Base-by-base conservation (phyloP, 2,797 vertebrate genomes). In the Tinamus major region DNA sequence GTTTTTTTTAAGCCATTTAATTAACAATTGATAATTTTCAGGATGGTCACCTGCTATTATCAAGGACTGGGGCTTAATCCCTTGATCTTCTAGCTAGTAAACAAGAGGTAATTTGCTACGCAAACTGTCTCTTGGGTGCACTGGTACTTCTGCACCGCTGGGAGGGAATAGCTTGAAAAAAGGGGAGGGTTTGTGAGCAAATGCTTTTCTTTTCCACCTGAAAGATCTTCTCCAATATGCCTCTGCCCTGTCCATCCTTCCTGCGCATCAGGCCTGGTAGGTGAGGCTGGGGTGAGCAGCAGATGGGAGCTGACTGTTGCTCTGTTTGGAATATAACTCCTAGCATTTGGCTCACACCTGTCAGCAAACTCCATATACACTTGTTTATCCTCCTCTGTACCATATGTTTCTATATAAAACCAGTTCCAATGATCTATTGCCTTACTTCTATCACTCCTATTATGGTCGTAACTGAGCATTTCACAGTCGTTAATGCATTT, bases 321-420 rank as follows among this genome's bases (percentile, higher is more conserved):
- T 94, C 94, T 72, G 62, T 89, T 95, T 93, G 88, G 92, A 95
- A 94, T 86, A 87, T 68, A 93, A 10, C 68, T 93, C 74, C 77
- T 94, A 92, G 89, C 89, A 86, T 96, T 96, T 96, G 94, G 94
- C 95, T 96, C 85, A 95, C 94, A 96, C 96, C 93, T 96, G 95
- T 89, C 93, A 93, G 70, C 91, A 95, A 63, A 79, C 89, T 95
- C 56, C 68, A 0, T 93, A 88, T 94, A 96, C 91, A 91, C 74
- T 96, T 95, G 89, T 95, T 94, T 93, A 91, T 93, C 93, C 91
- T 89, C 95, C 95, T 79, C 96, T 96, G 87, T 96, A 92, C 93
- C 93, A 89, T 96, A 95, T 96, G 95, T 86, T 93, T 95, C 91
- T n/a, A 77, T 71, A 92, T 56, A 94, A 93, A 94, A 94, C 81